Percentiles rank a stretch among this genome's conserved stretches.
These are phyloP conservation scores for Rhodophaea formosa DNA, from an alignment of 2,888 invertebrate genomes.

Conservation along the genomic window DNA sequence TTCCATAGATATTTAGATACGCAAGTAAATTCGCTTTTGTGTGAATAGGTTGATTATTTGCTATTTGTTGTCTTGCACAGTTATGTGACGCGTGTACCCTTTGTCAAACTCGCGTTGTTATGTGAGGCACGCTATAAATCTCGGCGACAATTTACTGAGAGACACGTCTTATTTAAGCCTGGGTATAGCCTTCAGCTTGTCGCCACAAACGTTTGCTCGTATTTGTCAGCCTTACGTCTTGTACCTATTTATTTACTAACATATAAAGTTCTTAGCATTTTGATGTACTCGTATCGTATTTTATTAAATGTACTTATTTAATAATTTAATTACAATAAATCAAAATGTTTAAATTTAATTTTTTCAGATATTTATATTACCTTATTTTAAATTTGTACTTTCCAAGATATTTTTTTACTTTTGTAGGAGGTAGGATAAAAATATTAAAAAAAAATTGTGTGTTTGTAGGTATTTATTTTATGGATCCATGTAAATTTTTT, in stretches of 20 bases:
- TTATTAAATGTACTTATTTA: no score
- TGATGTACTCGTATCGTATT: no score
- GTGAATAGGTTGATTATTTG: conserved; percentile 75
- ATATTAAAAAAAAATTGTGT: no score
- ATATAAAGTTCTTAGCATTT: neutral
- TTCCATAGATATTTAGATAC: conserved; percentile 62
- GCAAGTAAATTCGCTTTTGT: conserved; percentile 72
- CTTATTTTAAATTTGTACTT: no score
- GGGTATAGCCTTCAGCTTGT: conserved; percentile 5
- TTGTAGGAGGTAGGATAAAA: no score
- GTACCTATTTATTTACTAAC: neutral
- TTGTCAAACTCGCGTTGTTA: conserved; percentile 9
- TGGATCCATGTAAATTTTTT: no score
- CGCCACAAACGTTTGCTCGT: neutral
- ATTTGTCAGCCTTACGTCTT: neutral
- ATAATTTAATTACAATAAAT: neutral
- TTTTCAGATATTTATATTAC: no score
- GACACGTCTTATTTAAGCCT: conserved; percentile 14
- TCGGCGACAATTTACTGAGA: conserved; percentile 2
- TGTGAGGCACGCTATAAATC: conserved; percentile 12
- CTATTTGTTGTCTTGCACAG: conserved; percentile 60
- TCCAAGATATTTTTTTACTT: no score
- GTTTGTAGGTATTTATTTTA: no score
- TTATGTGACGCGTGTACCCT: conserved; percentile 6
- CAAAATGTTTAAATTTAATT: no score